These are phyloP conservation scores for Maccullochella peelii DNA, from an alignment of 2,113 vertebrate species.

Conservation along the genomic window DNA sequence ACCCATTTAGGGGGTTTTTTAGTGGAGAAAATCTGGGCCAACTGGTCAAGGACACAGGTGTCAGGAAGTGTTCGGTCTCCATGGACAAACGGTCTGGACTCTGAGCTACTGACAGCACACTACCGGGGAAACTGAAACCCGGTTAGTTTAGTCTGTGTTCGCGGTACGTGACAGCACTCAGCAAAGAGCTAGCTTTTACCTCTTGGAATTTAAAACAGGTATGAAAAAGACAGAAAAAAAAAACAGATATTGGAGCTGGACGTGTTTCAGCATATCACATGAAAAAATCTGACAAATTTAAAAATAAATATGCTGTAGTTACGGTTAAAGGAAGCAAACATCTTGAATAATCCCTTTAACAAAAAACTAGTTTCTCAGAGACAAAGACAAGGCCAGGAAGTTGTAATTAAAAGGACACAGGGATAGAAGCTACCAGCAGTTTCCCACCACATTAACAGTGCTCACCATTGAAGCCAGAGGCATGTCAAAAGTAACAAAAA, in stretches of 20 bases:
- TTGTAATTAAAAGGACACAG: constrained; percentile 25
- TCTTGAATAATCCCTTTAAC: background rate
- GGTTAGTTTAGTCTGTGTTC: background rate
- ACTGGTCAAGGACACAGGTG: constrained; percentile 73
- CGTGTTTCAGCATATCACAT: background rate
- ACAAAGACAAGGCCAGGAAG: constrained; percentile 16
- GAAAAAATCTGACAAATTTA: background rate
- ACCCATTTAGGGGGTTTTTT: constrained; percentile 12
- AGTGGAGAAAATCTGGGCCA: constrained; percentile 34
- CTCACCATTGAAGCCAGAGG: constrained; percentile 85
- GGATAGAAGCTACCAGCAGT: constrained; percentile 25
- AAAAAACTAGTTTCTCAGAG: background rate
- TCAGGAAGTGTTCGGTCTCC: constrained; percentile 58
- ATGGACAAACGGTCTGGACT: constrained; percentile 35
- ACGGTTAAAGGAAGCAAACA: background rate
- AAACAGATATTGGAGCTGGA: background rate
- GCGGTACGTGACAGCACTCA: background rate
- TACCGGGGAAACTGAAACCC: background rate
- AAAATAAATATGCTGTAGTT: background rate
- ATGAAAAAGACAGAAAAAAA: background rate
- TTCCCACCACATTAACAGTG: constrained; percentile 53
- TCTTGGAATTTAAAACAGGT: background rate
- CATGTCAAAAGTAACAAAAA: constrained; percentile 84
- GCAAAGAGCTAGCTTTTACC: background rate
- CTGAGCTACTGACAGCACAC: background rate